Evolutionary conservation across 2,797 vertebrate species (phyloP).

Genomic region (Octomys mimax): DNA sequence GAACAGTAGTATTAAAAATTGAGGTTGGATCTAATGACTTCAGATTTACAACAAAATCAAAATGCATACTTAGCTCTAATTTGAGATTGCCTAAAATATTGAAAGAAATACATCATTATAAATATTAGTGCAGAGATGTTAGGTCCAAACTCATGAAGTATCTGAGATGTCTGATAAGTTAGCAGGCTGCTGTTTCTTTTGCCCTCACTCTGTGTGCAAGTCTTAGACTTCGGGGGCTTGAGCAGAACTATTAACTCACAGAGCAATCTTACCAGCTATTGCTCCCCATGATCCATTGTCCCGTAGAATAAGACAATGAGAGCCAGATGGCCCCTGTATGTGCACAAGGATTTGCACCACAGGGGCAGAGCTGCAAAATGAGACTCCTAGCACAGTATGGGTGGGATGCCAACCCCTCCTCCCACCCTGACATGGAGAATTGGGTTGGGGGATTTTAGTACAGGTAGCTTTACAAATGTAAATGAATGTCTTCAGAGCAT

Average conservation of each 20-base stretch:
- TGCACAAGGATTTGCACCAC: neutral
- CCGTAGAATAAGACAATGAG: neutral
- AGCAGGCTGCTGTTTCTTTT: neutral
- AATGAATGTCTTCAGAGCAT: neutral
- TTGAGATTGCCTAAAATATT: neutral
- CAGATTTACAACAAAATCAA: neutral
- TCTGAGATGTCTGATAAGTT: neutral
- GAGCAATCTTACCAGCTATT: neutral
- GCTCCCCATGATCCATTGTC: neutral
- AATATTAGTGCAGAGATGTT: neutral
- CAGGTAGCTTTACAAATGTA: neutral
- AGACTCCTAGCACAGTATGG: neutral
- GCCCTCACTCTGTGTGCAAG: neutral
- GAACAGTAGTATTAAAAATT: neutral
- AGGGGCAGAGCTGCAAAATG: neutral
- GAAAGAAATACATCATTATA: neutral
- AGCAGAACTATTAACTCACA: neutral
- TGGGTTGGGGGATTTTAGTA: neutral
- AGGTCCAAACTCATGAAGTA: neutral
- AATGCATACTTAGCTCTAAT: neutral
- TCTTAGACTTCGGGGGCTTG: neutral
- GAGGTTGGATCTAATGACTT: neutral
- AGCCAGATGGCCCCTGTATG: neutral
- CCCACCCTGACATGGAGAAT: neutral
- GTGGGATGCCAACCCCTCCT: neutral